Evolutionary conservation across 2,888 invertebrate genomes (phyloP).

Genomic region (Micoletzkya japonica): DNA sequence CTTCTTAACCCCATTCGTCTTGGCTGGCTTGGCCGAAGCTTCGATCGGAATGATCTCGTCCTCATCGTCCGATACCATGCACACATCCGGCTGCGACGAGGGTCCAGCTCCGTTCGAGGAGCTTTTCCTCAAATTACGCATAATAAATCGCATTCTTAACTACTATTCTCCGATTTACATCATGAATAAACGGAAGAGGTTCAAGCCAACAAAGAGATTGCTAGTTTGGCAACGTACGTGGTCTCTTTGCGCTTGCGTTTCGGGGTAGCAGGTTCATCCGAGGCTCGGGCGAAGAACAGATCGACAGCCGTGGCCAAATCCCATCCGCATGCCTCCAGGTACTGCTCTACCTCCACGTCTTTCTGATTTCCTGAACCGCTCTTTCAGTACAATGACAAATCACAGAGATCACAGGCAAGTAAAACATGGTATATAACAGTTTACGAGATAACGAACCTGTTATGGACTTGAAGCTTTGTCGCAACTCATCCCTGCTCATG

Average conservation of each 20-base stretch:
- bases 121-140: no score
- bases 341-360: constrained; percentile 31
- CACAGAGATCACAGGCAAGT: no score
- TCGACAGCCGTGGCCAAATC: constrained; percentile 37
- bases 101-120: neutral
- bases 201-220: no score
- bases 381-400: neutral
- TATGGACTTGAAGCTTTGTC: neutral
- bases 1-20: neutral
- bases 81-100: neutral
- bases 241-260: constrained; percentile 19
- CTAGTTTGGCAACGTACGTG: constrained; percentile 7
- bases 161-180: no score
- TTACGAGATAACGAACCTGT: neutral
- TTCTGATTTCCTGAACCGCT: constrained; percentile 20
- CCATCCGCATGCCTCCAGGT: constrained; percentile 36
- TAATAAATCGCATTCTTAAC: no score
- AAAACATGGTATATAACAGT: neutral
- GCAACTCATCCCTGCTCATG: neutral
- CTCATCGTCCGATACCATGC: neutral
- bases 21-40: neutral
- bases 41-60: neutral
- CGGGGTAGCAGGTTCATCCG: neutral
- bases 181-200: no score
- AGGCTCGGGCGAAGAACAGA: constrained; percentile 33